Percentiles rank a stretch among this genome's conserved stretches.
phyloP scores from a whole-genome alignment of 2,797 vertebrate species.

The Rhabdophis nuchalis region DNA sequence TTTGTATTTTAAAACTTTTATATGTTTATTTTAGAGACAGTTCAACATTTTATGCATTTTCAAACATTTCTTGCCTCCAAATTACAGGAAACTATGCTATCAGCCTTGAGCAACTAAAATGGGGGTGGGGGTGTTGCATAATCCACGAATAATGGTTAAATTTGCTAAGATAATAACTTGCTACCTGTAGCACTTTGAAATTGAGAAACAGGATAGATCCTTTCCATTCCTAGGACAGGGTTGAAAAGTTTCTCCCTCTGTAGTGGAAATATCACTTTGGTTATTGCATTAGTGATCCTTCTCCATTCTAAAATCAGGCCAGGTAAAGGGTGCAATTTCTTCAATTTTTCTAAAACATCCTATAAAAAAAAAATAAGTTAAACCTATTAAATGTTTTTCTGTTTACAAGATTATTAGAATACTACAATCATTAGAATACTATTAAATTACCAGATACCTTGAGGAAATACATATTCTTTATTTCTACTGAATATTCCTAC shows the following conservation, averaged over 20 bases:
- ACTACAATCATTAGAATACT: not conserved
- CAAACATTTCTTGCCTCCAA: not conserved
- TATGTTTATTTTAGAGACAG: not conserved
- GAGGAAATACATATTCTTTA: not conserved
- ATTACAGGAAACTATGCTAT: not conserved
- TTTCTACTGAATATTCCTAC: not conserved
- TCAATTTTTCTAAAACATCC: constrained; percentile 92
- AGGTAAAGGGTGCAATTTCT: constrained; percentile 84
- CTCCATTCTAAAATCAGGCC: constrained; percentile 96
- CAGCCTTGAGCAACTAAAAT: not conserved
- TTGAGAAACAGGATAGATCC: constrained; percentile 87
- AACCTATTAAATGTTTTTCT: constrained; percentile 21
- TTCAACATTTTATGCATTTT: not conserved
- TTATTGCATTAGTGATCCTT: constrained; percentile 91
- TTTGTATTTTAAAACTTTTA: not conserved
- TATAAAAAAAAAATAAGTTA: constrained; percentile 62
- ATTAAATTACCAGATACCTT: not conserved
- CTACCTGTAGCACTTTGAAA: constrained; percentile 93
- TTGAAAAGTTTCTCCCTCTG: constrained; percentile 85
- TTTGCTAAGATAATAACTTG: not conserved
- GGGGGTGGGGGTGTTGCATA: too few species aligned
- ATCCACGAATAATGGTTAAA: not conserved
- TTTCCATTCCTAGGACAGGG: constrained; percentile 84
- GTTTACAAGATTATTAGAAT: not conserved
- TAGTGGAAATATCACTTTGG: constrained; percentile 92